These are phyloP conservation scores for Coptodon bakossiorum DNA, from an alignment of 2,113 vertebrate species.

Conservation along the genomic window DNA sequence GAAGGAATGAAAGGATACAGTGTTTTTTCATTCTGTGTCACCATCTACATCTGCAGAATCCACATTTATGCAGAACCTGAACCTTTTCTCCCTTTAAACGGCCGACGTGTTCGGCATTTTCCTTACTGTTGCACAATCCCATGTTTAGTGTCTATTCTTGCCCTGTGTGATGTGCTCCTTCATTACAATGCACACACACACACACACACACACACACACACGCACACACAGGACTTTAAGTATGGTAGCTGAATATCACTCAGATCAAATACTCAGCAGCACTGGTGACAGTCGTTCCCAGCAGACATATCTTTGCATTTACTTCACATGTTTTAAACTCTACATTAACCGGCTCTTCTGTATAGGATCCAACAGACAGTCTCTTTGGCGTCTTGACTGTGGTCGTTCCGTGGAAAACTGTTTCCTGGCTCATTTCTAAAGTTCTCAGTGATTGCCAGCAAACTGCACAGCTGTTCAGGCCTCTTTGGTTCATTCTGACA, in stretches of 20 bases:
- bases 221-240: not conserved
- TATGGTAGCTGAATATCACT: not conserved
- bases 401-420: not conserved
- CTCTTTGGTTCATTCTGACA: not conserved
- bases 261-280: not conserved
- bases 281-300: not conserved
- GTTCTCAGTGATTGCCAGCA: not conserved
- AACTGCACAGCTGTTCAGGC: not conserved
- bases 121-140: not conserved
- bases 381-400: not conserved
- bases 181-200: not conserved
- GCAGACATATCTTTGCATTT: not conserved
- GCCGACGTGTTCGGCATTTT: not conserved
- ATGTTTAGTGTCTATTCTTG: not conserved
- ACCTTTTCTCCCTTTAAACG: not conserved
- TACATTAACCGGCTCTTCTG: no score
- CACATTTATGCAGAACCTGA: not conserved
- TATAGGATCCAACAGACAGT: not conserved
- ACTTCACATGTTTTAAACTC: not conserved
- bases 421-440: not conserved
- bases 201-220: not conserved
- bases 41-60: accelerated
- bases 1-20: not conserved
- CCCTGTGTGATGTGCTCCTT: not conserved
- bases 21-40: not conserved